Percentiles rank a stretch among this genome's conserved stretches.
Conservation (phyloP, 2,888 invertebrate genomes). For the Biston stratarius region DNA sequence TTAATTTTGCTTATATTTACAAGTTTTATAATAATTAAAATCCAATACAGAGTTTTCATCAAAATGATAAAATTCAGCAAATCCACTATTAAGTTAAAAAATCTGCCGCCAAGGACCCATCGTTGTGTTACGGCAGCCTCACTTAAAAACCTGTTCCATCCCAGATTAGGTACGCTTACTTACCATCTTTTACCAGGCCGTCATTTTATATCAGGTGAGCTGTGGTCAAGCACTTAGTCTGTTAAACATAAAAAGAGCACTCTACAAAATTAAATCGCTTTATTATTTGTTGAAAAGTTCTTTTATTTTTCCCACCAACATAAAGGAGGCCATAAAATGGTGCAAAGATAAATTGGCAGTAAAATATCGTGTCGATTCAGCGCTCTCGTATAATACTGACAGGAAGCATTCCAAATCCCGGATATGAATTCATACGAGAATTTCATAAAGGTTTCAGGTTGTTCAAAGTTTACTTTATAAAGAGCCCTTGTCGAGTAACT, state of each 20-base stretch:
- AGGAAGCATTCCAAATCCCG: slow-evolving; percentile 32
- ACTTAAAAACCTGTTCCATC: no score
- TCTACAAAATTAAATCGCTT: not conserved
- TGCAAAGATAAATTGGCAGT: slow-evolving; percentile 36
- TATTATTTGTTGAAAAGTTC: slow-evolving; percentile 5
- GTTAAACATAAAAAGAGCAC: not conserved
- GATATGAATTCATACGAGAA: slow-evolving; percentile 31
- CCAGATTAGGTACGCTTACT: no score
- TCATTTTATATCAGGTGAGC: no score
- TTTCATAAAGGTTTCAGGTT: slow-evolving; percentile 21
- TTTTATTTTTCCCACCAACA: slow-evolving; percentile 24
- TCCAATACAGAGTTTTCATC: no score
- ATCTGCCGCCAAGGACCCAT: no score
- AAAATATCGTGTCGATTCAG: slow-evolving; percentile 37
- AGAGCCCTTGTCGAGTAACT: slow-evolving; percentile 2
- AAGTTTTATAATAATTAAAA: no score
- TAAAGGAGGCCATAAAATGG: slow-evolving; percentile 28
- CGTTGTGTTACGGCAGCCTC: no score
- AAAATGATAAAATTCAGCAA: no score
- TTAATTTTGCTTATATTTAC: no score
- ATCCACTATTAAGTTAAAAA: no score
- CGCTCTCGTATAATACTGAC: slow-evolving; percentile 28
- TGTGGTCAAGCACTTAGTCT: no score
- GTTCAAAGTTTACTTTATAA: slow-evolving; percentile 18
- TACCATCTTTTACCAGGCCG: no score